Base-by-base conservation (phyloP, 2,888 invertebrate genomes). In the Strigamia crassipes region DNA sequence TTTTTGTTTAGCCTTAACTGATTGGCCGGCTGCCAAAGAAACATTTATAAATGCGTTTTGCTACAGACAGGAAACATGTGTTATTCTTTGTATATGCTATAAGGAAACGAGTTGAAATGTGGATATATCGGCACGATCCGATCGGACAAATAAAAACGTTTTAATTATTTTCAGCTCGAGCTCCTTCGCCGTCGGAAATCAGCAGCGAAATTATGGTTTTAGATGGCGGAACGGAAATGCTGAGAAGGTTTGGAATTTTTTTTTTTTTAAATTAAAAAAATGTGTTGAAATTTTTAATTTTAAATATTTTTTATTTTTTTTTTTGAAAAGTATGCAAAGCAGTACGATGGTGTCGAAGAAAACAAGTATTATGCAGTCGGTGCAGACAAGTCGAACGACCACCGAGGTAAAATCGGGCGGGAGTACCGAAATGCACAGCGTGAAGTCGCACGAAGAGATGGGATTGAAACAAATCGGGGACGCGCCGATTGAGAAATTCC, bases 381-480 rank as follows among this genome's bases (percentile, higher is more conserved):
- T 66, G 12, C 81, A 79, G 18, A 31, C 79, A 6, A 83, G 81
- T 38, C 83, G 61, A 27, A 41, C 73, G 12, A 27, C 27, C 4
- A 78, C 81, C n/a, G 66, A 78, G 15, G 80, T 34, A 0, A 51
- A n/a, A 56, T 42, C 46, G 18, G 82, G 83, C 9, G 82, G 82
- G 27, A 77, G 56, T 51, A 81, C 82, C 21, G 82, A 82, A 61
- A 27, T 82, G 79, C 83, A 83, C 56, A 73, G 82, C 42, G 34
- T 82, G 27, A 61, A 80, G 13, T 81, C 83, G 21, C 80, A 81
- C 73, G 82, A 83, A 77, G 81, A 83, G 41, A 82, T 82, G 81
- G 81, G 81, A 31, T 27, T 83, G 78, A 79, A 78, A 34, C 83
- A 83, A 78, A 61, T 83, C 15, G 82, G 79, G 13, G 82, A 83